phyloP scores from a whole-genome alignment of 1,140 invertebrate genomes.

The Penaeus japonicus region DNA sequence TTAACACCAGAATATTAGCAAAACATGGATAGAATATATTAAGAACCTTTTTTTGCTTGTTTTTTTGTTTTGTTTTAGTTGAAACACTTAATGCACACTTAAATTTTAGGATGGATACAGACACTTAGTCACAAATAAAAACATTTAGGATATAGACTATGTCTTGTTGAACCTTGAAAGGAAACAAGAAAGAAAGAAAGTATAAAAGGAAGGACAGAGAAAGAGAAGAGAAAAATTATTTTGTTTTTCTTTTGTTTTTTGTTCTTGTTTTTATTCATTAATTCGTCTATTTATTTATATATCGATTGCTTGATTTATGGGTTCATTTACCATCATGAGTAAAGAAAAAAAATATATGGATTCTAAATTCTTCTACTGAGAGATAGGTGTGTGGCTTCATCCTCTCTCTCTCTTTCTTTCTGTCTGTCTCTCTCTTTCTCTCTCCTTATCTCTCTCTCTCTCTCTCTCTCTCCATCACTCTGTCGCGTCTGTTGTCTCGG shows the following conservation, averaged over 20 bases:
- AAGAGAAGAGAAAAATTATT: background rate
- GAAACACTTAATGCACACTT: too few relatives aligned
- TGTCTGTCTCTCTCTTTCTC: too few relatives aligned
- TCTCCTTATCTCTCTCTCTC: too few relatives aligned
- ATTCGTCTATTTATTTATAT: background rate
- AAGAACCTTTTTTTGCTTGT: too few relatives aligned
- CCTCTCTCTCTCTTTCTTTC: too few relatives aligned
- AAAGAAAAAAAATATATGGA: background rate
- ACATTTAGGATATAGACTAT: background rate
- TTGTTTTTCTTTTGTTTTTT: background rate
- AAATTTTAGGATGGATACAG: too few relatives aligned
- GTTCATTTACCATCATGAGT: background rate
- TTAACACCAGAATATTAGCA: too few relatives aligned
- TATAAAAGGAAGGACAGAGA: background rate
- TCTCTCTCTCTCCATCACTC: too few relatives aligned
- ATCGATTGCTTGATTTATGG: background rate
- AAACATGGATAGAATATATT: too few relatives aligned
- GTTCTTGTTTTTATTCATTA: background rate
- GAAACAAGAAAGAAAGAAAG: background rate
- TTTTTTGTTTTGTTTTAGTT: too few relatives aligned
- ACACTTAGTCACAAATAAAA: too few relatives aligned
- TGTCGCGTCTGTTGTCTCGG: background rate
- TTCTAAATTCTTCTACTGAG: background rate
- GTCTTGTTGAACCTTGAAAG: background rate
- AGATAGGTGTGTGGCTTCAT: background rate